Percentiles rank a stretch among this genome's conserved stretches.
Conservation (phyloP, 2,888 invertebrate genomes). For the Endotricha flammealis region DNA sequence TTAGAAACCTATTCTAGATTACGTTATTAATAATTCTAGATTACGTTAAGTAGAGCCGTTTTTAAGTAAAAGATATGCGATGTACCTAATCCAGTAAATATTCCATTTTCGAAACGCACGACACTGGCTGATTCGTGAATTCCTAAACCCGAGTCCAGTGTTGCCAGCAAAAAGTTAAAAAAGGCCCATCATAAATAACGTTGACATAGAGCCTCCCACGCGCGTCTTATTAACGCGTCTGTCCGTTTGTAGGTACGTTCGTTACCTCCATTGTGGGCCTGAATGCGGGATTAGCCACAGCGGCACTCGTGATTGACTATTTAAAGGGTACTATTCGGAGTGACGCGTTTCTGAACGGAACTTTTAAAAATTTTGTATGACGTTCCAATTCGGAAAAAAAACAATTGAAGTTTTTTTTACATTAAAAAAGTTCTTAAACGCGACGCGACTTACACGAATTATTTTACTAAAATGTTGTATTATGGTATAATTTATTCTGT, state of each 20-base stretch:
- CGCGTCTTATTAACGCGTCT: slow-evolving; percentile 73
- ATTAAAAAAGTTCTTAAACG: too few relatives aligned
- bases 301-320: slow-evolving; percentile 74
- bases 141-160: slow-evolving; percentile 27
- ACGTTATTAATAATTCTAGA: too few relatives aligned
- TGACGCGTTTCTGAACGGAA: slow-evolving; percentile 48
- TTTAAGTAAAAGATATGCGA: too few relatives aligned
- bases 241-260: slow-evolving; percentile 67
- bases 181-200: slow-evolving; percentile 72
- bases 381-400: slow-evolving; percentile 3
- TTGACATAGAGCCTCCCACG: slow-evolving; percentile 75
- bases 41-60: too few relatives aligned
- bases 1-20: too few relatives aligned
- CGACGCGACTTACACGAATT: too few relatives aligned
- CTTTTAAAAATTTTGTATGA: slow-evolving; percentile 25
- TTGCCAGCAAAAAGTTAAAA: slow-evolving; percentile 49
- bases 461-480: too few relatives aligned
- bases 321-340: slow-evolving; percentile 64
- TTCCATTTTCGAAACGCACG: background rate
- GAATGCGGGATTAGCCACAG: slow-evolving; percentile 74
- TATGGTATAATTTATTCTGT: too few relatives aligned
- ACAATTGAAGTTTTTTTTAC: slow-evolving; percentile 1
- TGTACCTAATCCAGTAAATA: too few relatives aligned
- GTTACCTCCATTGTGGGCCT: slow-evolving; percentile 72
- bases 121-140: slow-evolving; percentile 12